Percentiles rank a stretch among this genome's conserved stretches.
phyloP scores from a whole-genome alignment of 2,888 invertebrate genomes.

The Alitta virens region DNA sequence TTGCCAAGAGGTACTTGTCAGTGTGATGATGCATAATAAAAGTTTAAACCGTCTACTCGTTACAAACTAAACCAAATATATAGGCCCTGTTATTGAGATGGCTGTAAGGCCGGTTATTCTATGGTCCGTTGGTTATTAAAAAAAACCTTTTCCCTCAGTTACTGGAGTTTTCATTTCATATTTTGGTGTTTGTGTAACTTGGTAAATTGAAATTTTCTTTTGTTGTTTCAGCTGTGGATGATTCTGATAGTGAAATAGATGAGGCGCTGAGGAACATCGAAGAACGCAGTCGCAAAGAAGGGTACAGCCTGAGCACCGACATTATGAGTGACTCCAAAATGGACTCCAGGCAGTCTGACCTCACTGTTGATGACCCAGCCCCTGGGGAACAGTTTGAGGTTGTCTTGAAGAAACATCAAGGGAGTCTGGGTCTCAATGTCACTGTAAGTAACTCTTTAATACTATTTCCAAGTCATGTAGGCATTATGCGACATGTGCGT shows the following conservation, averaged over 20 bases:
- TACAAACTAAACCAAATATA: too few relatives aligned
- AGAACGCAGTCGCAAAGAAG: not conserved
- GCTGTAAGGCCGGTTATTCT: too few relatives aligned
- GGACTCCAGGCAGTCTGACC: not conserved
- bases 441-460: slow-evolving; percentile 35
- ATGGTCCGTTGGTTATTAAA: too few relatives aligned
- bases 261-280: not conserved
- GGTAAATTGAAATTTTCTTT: too few relatives aligned
- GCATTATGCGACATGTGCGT: too few relatives aligned
- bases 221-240: not conserved
- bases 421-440: slow-evolving; percentile 76
- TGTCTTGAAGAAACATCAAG: slow-evolving; percentile 77
- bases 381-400: slow-evolving; percentile 69
- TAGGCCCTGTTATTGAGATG: too few relatives aligned
- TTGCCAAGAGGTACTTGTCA: too few relatives aligned
- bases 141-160: too few relatives aligned
- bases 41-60: too few relatives aligned
- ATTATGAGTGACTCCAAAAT: not conserved
- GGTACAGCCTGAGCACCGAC: not conserved
- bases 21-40: too few relatives aligned
- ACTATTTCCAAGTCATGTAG: not conserved
- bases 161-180: too few relatives aligned
- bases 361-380: not conserved
- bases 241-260: slow-evolving; percentile 10
- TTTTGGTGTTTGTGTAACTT: too few relatives aligned